phyloP scores from a whole-genome alignment of 2,113 vertebrate genomes.

The Bostrychus sinensis region DNA sequence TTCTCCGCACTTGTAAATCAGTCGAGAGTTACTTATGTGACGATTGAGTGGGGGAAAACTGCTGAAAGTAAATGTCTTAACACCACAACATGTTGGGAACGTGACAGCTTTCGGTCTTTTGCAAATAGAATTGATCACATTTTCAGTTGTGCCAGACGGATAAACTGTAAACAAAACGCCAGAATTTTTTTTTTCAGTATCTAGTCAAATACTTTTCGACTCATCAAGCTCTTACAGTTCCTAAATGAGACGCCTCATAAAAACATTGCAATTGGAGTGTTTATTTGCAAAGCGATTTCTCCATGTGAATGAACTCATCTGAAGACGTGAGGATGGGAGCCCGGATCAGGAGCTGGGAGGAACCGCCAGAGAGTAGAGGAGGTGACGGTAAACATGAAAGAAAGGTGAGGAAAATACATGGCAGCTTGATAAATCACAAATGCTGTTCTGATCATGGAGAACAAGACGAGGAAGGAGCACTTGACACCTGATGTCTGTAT shows the following conservation, averaged over 20 bases:
- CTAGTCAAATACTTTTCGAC: slow-evolving; percentile 17
- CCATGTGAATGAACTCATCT: slow-evolving; percentile 30
- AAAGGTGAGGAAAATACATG: slow-evolving; percentile 46
- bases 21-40: slow-evolving; percentile 57
- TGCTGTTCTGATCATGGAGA: slow-evolving; percentile 37
- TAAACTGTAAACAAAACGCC: slow-evolving; percentile 18
- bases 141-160: slow-evolving; percentile 23
- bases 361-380: slow-evolving; percentile 20
- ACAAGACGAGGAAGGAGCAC: slow-evolving; percentile 8
- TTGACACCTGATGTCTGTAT: slow-evolving; percentile 59
- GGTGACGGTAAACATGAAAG: slow-evolving; percentile 52
- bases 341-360: slow-evolving; percentile 16
- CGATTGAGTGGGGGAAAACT: slow-evolving; percentile 44
- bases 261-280: slow-evolving; percentile 3
- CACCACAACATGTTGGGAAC: slow-evolving; percentile 37
- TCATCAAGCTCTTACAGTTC: slow-evolving; percentile 16
- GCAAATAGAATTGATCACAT: slow-evolving; percentile 37
- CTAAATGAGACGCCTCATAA: slow-evolving; percentile 29
- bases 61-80: slow-evolving; percentile 54
- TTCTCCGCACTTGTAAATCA: slow-evolving; percentile 61
- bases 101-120: slow-evolving; percentile 44
- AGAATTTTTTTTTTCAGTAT: slow-evolving; percentile 8
- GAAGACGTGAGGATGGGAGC: slow-evolving; percentile 16
- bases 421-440: slow-evolving; percentile 29
- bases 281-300: slow-evolving; percentile 18